Conservation (phyloP, 2,797 vertebrate species). For the Helicolenus hilgendorfi region DNA sequence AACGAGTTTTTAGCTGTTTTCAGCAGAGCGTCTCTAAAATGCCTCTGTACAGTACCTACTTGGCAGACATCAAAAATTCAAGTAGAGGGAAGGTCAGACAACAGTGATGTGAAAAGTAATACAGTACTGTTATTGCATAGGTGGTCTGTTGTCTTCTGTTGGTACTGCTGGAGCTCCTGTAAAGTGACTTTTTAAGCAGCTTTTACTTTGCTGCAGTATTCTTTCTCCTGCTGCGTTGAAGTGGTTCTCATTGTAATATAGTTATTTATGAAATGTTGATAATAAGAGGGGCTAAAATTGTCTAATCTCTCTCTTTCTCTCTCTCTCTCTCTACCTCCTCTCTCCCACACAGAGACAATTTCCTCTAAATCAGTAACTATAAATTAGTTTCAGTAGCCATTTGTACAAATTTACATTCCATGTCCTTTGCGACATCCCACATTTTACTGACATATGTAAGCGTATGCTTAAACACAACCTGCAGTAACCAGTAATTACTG, state of each 20-base stretch:
- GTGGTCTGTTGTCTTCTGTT: not conserved
- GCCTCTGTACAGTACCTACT: not conserved
- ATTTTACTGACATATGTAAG: not conserved
- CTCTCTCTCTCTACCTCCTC: not conserved
- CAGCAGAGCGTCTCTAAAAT: not conserved
- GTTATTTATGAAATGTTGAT: constrained; percentile 27
- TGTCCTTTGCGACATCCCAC: not conserved
- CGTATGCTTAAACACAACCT: not conserved
- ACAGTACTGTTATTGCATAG: not conserved
- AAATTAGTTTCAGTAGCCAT: constrained; percentile 1
- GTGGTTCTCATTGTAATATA: constrained; percentile 15
- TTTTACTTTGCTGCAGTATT: constrained; percentile 15
- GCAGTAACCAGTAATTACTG: not conserved
- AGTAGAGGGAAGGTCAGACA: not conserved
- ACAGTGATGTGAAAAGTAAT: not conserved
- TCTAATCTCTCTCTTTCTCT: not conserved
- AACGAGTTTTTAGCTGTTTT: not conserved
- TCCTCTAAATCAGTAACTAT: constrained; percentile 1
- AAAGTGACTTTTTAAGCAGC: constrained; percentile 1
- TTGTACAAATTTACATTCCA: constrained; percentile 17
- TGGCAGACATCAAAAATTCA: not conserved
- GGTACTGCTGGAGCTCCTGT: not conserved
- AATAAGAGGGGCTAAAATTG: not conserved
- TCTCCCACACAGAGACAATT: constrained; percentile 13
- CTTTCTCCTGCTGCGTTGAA: not conserved